phyloP scores from a whole-genome alignment of 2,888 invertebrate species.

The Sipunculus nudus region DNA sequence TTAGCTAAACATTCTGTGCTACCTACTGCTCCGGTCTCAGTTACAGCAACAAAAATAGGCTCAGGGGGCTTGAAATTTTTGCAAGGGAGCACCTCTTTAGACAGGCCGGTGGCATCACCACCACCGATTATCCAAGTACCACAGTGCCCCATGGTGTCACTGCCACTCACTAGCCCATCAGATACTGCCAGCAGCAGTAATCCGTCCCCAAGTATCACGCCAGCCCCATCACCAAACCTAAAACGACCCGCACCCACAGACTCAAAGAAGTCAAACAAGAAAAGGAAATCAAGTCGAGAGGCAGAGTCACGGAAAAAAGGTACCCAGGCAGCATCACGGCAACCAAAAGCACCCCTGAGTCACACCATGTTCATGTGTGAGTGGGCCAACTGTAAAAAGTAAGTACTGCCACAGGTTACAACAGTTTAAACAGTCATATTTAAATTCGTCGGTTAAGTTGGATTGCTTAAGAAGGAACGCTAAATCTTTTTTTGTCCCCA shows the following conservation, averaged over 20 bases:
- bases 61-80: no score
- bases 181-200: slow-evolving; percentile 1
- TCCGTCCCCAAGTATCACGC: slow-evolving; percentile 1
- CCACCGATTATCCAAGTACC: neutral
- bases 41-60: no score
- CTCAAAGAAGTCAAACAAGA: slow-evolving; percentile 26
- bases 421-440: no score
- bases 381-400: slow-evolving; percentile 87
- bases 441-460: no score
- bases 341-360: neutral
- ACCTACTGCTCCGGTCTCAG: no score
- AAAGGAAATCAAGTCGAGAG: slow-evolving; percentile 47
- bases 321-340: slow-evolving; percentile 14
- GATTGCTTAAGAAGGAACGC: no score
- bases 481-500: no score
- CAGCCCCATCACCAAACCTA: neutral
- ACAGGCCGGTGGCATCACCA: neutral
- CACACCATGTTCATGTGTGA: slow-evolving; percentile 82
- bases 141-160: slow-evolving; percentile 4
- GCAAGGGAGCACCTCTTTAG: neutral
- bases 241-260: neutral
- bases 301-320: no score
- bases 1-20: no score
- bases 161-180: neutral
- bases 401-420: no score